Percentiles rank a stretch among this genome's conserved stretches.
phyloP scores from a whole-genome alignment of 2,797 vertebrate species.

The Liasis olivaceus region DNA sequence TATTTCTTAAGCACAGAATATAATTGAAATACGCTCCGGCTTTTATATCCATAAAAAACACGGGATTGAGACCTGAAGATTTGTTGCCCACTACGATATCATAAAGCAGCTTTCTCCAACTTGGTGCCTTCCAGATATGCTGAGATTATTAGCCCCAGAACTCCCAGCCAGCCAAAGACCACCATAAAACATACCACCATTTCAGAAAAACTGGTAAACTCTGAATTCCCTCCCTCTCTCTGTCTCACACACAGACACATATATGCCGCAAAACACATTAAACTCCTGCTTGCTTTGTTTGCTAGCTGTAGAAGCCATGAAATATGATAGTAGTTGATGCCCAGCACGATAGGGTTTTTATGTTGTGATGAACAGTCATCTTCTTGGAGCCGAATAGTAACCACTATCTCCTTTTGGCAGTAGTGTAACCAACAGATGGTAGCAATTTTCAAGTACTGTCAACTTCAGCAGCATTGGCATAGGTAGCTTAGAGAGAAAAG shows the following conservation, averaged over 20 bases:
- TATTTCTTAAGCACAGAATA: not conserved
- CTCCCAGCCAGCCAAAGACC: not conserved
- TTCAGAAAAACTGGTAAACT: not conserved
- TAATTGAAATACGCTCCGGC: not conserved
- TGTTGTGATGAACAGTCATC: not conserved
- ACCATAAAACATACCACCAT: not conserved
- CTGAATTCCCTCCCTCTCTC: not conserved
- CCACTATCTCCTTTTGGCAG: constrained; percentile 18
- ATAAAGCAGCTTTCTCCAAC: not conserved
- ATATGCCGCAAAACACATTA: not conserved
- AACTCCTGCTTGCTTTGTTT: not conserved
- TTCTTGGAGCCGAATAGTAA: not conserved
- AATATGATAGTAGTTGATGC: not conserved
- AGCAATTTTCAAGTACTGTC: constrained; percentile 18
- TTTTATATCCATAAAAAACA: not conserved
- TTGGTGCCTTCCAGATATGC: not conserved
- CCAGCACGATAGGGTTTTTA: not conserved
- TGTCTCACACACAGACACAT: not conserved
- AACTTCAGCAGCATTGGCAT: not conserved
- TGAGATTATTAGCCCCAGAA: not conserved
- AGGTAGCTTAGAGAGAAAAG: not conserved
- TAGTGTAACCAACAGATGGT: constrained; percentile 2
- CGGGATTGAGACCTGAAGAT: not conserved
- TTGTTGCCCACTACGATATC: not conserved
- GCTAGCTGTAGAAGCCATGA: not conserved